Base-by-base conservation (phyloP, 2,113 vertebrate species). In the Ophiodon elongatus region DNA sequence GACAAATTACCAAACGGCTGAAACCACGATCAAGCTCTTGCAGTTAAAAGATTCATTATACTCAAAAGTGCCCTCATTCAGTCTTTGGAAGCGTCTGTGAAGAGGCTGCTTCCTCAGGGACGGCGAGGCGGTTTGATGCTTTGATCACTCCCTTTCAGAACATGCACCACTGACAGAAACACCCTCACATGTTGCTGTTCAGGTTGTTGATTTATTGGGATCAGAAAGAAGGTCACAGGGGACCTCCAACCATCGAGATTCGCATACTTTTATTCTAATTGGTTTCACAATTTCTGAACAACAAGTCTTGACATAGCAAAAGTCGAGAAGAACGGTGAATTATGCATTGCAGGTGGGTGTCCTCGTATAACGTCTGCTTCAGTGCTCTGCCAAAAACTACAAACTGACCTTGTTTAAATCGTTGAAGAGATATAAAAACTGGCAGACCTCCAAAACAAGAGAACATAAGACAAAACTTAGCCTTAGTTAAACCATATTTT, bases 331-430 rank as follows among this genome's bases (percentile, higher is more conserved):
- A 43, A 29, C 11, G 3, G 62, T 67, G 50, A 39, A 35, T 85
- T 89, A 86, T 73, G 68, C 47, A 75, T 57, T 39, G 68, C 67
- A 86, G 86, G 90, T 86, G 85, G 86, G 83, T 74, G 68, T 82
- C 75, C 60, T 69, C 21, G 5, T 74, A 59, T 41, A 76, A 67
- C 82, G 17, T 54, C 50, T 45, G 33, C 27, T 13, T 56, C 54
- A 45, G n/a, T 8, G 6, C 59, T 29, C 65, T 57, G 88, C 67
- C 86, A 83, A 83, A 79, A 83, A 73, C 33, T 63, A 76, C 66
- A 81, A 76, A 39, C 57, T 50, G 10, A 29, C 56, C 56, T 47
- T 57, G 33, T 29, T 54, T 79, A 64, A 68, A 79, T 73, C 83
- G 66, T 59, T 47, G n/a, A 23, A 7, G 63, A 64, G 54, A 83